These are phyloP conservation scores for Parazoanthus swiftii DNA, from an alignment of 92 coral and sea anemone species.

Conservation along the genomic window DNA sequence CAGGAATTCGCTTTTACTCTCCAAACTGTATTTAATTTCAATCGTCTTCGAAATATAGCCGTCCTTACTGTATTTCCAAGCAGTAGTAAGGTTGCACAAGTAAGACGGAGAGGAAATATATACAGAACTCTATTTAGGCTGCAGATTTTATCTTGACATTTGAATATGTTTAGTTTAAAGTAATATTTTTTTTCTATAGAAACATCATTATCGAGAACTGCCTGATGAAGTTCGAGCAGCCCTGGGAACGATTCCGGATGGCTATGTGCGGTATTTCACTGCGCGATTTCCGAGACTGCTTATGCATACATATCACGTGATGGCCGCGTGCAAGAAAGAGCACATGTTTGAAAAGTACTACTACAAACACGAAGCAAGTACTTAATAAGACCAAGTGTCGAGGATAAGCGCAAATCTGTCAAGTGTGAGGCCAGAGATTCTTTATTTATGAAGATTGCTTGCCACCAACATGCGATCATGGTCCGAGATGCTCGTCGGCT, in stretches of 20 bases:
- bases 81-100: too few species aligned
- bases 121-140: too few species aligned
- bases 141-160: not conserved
- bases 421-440: not conserved
- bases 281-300: conserved; percentile 84
- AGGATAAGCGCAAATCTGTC: not conserved
- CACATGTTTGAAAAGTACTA: conserved; percentile 79
- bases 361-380: conserved; percentile 19
- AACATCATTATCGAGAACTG: conserved; percentile 97
- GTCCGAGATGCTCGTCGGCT: not conserved
- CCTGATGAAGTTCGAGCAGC: conserved; percentile 82
- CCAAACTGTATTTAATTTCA: too few species aligned
- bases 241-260: conserved; percentile 92
- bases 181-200: conserved; percentile 57
- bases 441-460: conserved; percentile 4
- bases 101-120: too few species aligned
- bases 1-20: too few species aligned
- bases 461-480: not conserved
- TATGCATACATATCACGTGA: conserved; percentile 84
- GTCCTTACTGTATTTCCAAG: too few species aligned
- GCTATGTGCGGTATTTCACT: conserved; percentile 88
- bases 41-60: too few species aligned
- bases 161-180: not conserved
- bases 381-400: not conserved
- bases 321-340: conserved; percentile 77